phyloP scores from a whole-genome alignment of 2,888 invertebrate genomes.

The Heliconius sara region DNA sequence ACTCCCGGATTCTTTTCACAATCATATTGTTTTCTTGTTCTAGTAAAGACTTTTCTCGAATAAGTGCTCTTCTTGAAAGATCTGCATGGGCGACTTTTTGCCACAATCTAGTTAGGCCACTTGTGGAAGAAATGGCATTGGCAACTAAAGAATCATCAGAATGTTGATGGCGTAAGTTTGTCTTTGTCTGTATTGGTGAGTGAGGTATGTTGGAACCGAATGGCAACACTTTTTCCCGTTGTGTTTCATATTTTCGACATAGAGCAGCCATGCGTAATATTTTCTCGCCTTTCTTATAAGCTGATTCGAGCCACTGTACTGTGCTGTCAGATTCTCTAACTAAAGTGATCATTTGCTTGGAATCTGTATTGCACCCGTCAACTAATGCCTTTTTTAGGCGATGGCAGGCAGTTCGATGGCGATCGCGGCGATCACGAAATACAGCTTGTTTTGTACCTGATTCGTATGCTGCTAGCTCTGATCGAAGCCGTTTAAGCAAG shows the following conservation, averaged over 20 bases:
- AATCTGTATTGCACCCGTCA: constrained; percentile 63
- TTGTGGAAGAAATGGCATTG: constrained; percentile 65
- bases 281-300: constrained; percentile 77
- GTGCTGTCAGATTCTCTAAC: constrained; percentile 71
- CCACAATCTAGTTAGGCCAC: constrained; percentile 73
- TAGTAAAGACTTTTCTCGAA: constrained; percentile 68
- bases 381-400: constrained; percentile 64
- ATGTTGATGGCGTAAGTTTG: constrained; percentile 56
- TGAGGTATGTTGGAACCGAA: constrained; percentile 63
- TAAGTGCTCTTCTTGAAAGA: constrained; percentile 67
- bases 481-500: constrained; percentile 64
- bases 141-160: constrained; percentile 67
- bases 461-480: constrained; percentile 73
- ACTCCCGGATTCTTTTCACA: constrained; percentile 55
- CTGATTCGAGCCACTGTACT: constrained; percentile 69
- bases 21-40: constrained; percentile 68
- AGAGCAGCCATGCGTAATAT: constrained; percentile 78
- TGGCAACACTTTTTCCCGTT: constrained; percentile 78
- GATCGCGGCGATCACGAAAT: constrained; percentile 72
- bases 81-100: constrained; percentile 74
- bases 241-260: constrained; percentile 84
- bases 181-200: constrained; percentile 59
- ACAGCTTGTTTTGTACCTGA: constrained; percentile 76
- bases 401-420: constrained; percentile 68
- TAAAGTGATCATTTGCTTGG: constrained; percentile 60